Base-by-base conservation (phyloP, 2,888 invertebrate species). In the Meiosimyza decipiens region DNA sequence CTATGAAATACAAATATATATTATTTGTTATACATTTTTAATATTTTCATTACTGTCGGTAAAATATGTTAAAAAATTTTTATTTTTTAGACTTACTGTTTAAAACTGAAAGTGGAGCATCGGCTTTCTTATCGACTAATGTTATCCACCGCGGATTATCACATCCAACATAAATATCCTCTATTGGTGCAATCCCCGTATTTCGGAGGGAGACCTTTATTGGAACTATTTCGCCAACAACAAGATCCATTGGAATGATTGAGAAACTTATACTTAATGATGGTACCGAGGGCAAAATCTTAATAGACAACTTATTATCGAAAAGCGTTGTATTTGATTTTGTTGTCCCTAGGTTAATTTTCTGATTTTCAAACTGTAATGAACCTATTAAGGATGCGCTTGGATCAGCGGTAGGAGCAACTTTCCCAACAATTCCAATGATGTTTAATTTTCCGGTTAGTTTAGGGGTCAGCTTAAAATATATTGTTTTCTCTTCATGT, bases 211-310 rank as follows among this genome's bases (percentile, higher is more conserved):
- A 89, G 16, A 94, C 88, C 54, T 88, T 88, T 18, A 93, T 88
- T 64, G 89, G 89, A 78, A 92, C 90, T 66, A 94, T 88, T 87
- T 94, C 93, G 1, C 93, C 93, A 73, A 91, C 90, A 12, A 94
- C 84, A 83, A 94, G 88, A 75, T 92, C 91, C n/a, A 87, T 86
- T 22, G 91, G 90, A 69, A 93, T 88, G 77, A 91, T 89, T 54
- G 89, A 89, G 80, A 94, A 93, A 57, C 89, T 89, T 2, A 93
- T 90, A 90, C 95, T 93, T 81, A 97, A 88, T 81, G 93, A 92
- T 0, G 97, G 96, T 75, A 95, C 92, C 77, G 92, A 91, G 15
- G 94, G 92, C 62, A 94, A 91, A 67, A 97, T 90, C 76, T 90
- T 90, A 71, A 96, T 91, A 77, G 92, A 90, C 69, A 97, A 88